Conservation (phyloP, 2,113 vertebrate genomes). For the Cettia cetti region DNA sequence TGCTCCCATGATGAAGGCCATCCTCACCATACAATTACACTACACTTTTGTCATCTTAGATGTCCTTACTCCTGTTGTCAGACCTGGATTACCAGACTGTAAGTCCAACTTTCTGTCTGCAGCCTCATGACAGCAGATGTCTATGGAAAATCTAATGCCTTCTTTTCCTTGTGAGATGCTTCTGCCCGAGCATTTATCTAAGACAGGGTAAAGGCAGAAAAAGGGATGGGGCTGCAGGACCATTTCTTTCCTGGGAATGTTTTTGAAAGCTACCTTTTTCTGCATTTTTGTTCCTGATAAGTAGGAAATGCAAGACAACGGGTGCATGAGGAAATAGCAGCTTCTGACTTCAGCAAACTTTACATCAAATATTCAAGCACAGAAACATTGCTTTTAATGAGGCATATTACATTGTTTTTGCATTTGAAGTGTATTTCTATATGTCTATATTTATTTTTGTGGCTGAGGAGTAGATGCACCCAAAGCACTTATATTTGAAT, state of each 20-base stretch:
- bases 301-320: background rate
- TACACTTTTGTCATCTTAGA: background rate
- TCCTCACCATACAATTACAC: background rate
- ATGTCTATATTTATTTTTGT: background rate
- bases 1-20: background rate
- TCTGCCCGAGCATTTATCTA: background rate
- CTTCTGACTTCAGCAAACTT: background rate
- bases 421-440: background rate
- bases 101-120: background rate
- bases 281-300: background rate
- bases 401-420: background rate
- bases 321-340: background rate
- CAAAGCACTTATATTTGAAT: background rate
- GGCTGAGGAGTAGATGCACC: background rate
- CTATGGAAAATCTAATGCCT: fast-evolving
- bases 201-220: background rate
- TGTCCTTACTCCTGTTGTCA: background rate
- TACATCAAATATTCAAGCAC: background rate
- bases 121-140: background rate
- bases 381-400: background rate
- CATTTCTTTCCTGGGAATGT: background rate
- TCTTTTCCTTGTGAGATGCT: background rate
- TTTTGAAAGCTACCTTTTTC: background rate
- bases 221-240: background rate
- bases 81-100: background rate